Evolutionary conservation across 2,797 vertebrate genomes (phyloP).

Genomic region (Macropodus opercularis): DNA sequence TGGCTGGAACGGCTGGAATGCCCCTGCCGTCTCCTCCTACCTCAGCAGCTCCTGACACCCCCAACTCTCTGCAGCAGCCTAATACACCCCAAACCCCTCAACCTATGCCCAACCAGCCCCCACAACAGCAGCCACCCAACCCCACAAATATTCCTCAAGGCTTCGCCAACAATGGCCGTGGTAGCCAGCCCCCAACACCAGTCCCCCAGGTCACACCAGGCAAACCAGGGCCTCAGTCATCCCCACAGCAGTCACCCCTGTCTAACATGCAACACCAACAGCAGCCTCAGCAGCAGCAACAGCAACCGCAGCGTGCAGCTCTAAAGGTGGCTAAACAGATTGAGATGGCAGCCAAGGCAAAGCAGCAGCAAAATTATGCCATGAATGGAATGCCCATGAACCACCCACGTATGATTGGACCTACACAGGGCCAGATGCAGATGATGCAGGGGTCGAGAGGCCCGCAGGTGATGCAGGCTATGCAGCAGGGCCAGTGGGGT

Average conservation of each 20-base stretch:
- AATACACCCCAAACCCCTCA: slow-evolving; percentile 93
- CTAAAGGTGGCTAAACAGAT: slow-evolving; percentile 93
- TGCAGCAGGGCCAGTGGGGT: slow-evolving; percentile 91
- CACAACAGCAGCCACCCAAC: slow-evolving; percentile 82
- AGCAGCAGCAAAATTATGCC: slow-evolving; percentile 84
- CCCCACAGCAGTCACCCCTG: slow-evolving; percentile 88
- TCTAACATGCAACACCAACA: slow-evolving; percentile 83
- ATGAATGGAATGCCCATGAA: slow-evolving; percentile 90
- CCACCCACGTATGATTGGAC: slow-evolving; percentile 86
- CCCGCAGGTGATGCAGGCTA: slow-evolving; percentile 85
- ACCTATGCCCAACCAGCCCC: slow-evolving; percentile 83
- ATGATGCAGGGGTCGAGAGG: slow-evolving; percentile 89
- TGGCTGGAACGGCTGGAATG: slow-evolving; percentile 95
- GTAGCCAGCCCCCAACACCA: slow-evolving; percentile 88
- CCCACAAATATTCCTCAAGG: slow-evolving; percentile 86
- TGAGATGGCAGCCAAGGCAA: slow-evolving; percentile 88
- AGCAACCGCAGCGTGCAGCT: slow-evolving; percentile 80
- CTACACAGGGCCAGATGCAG: slow-evolving; percentile 88
- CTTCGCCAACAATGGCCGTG: slow-evolving; percentile 87
- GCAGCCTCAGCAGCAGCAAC: slow-evolving; percentile 74
- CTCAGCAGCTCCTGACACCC: slow-evolving; percentile 92
- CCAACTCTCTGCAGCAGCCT: slow-evolving; percentile 90
- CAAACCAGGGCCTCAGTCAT: slow-evolving; percentile 86
- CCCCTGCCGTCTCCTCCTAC: slow-evolving; percentile 96
- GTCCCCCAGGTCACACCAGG: slow-evolving; percentile 87